These are phyloP conservation scores for Phragmatobia fuliginosa DNA, from an alignment of 2,888 invertebrate genomes.

Conservation along the genomic window DNA sequence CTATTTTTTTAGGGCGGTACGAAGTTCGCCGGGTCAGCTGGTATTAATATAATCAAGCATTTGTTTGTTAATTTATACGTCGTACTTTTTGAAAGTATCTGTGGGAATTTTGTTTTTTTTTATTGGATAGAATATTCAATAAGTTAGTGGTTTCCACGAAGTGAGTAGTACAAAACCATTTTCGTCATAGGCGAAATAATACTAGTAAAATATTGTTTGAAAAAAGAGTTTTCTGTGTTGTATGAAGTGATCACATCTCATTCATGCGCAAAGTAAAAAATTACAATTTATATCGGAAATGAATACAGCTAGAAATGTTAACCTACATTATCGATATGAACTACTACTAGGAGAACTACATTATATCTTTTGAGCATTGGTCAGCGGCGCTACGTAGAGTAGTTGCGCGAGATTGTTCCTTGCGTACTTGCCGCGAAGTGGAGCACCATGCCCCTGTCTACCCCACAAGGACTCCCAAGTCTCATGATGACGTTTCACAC, in stretches of 20 bases:
- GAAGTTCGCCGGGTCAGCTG: no score
- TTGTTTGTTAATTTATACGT: no score
- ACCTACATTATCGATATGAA: neutral
- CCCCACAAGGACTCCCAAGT: constrained; percentile 94
- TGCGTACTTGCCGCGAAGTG: constrained; percentile 82
- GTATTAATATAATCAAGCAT: no score
- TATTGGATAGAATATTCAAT: no score
- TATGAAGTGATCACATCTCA: neutral
- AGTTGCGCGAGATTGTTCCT: constrained; percentile 76
- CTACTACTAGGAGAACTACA: neutral
- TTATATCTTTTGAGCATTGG: constrained; percentile 51
- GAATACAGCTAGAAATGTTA: neutral
- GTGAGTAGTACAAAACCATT: neutral
- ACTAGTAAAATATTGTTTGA: no score
- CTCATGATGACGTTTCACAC: constrained; percentile 89
- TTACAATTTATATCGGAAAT: neutral
- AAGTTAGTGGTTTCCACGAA: neutral
- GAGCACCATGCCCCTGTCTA: constrained; percentile 90
- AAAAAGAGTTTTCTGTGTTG: no score
- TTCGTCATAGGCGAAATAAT: no score
- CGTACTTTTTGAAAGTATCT: no score
- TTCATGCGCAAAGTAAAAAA: neutral
- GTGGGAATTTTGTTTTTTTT: no score
- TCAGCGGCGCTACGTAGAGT: constrained; percentile 69
- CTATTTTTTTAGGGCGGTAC: no score